Conservation (phyloP, 2,888 invertebrate species). For the Drosophila anceps region DNA sequence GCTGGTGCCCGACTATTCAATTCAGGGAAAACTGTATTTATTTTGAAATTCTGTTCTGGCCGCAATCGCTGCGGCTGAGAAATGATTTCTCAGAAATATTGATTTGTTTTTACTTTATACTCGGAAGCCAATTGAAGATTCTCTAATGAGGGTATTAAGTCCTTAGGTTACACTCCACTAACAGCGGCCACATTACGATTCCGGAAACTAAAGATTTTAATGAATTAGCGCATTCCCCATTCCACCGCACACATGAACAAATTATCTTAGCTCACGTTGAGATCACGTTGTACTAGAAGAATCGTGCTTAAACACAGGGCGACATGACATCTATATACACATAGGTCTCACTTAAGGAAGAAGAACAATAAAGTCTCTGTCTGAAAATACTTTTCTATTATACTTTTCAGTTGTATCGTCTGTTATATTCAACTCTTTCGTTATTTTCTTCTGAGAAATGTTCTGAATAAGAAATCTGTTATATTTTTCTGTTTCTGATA, state of each 20-base stretch:
- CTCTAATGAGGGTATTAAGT: conserved; percentile 4
- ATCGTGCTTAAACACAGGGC: too few species aligned
- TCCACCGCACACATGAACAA: background rate
- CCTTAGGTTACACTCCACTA: background rate
- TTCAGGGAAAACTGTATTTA: conserved; percentile 13
- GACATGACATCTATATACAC: too few species aligned
- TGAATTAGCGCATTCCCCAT: background rate
- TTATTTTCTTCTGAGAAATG: too few species aligned
- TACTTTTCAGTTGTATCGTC: background rate
- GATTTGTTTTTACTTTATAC: background rate
- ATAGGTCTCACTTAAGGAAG: too few species aligned
- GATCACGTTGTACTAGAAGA: too few species aligned
- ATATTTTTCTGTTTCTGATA: too few species aligned
- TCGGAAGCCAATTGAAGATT: background rate
- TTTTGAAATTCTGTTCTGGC: background rate
- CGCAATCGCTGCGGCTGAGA: background rate
- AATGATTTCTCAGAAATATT: conserved; percentile 10
- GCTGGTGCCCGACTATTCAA: conserved; percentile 1
- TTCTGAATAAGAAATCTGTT: too few species aligned
- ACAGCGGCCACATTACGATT: background rate
- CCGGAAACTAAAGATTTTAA: background rate
- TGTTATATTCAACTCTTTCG: too few species aligned
- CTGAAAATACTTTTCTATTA: background rate
- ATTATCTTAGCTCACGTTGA: background rate
- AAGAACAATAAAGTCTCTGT: too few species aligned